phyloP scores from a whole-genome alignment of 2,113 vertebrate species.

The Otocyon megalotis region DNA sequence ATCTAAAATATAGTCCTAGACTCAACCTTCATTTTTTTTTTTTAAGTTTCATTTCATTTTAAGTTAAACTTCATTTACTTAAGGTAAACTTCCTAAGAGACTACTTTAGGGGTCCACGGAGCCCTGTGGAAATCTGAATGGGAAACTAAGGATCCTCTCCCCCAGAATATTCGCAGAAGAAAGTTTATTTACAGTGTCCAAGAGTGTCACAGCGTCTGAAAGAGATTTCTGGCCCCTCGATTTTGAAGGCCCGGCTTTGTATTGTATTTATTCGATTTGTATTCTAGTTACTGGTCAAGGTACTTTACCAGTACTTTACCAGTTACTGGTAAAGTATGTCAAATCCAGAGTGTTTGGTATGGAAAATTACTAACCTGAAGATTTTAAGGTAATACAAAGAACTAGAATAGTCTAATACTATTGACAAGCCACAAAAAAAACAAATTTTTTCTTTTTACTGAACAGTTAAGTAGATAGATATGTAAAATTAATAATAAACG shows the following conservation, averaged over 20 bases:
- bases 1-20: background rate
- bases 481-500: constrained; percentile 25
- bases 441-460: background rate
- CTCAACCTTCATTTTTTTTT: background rate
- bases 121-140: background rate
- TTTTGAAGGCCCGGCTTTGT: background rate
- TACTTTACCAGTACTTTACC: too few relatives aligned
- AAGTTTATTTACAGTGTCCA: background rate
- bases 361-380: constrained; percentile 14
- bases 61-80: constrained; percentile 44
- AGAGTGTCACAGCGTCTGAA: background rate
- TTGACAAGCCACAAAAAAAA: constrained; percentile 30
- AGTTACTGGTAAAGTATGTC: background rate
- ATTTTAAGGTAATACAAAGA: constrained; percentile 43
- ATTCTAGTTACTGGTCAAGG: background rate
- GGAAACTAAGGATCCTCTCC: background rate
- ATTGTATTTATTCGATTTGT: background rate
- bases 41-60: background rate
- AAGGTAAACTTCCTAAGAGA: constrained; percentile 32
- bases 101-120: background rate
- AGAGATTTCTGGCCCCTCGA: background rate
- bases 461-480: background rate
- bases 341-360: background rate
- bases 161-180: background rate
- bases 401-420: background rate